These are phyloP conservation scores for Eupeodes latifasciatus DNA, from an alignment of 2,888 invertebrate species.

Conservation along the genomic window DNA sequence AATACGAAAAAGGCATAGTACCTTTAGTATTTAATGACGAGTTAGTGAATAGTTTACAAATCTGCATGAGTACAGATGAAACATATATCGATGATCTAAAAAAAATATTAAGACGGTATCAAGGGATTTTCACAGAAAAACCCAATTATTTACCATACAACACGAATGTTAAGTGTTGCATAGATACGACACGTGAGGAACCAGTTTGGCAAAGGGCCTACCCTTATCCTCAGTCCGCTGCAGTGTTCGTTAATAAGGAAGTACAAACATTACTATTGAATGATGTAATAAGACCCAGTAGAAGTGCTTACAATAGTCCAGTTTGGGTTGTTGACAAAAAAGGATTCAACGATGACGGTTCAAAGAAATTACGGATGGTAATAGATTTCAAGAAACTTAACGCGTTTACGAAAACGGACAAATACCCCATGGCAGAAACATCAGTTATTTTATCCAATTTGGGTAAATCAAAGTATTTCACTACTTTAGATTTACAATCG, in stretches of 20 bases:
- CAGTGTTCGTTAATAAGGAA: neutral
- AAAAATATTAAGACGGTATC: neutral
- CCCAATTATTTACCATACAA: neutral
- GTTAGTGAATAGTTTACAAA: neutral
- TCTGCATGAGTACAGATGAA: constrained; percentile 21
- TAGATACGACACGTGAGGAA: neutral
- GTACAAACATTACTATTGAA: neutral
- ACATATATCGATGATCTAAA: neutral
- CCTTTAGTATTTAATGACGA: constrained; percentile 8
- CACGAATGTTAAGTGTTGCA: neutral
- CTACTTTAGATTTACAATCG: neutral
- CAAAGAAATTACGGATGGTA: neutral
- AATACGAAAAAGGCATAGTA: constrained; percentile 11
- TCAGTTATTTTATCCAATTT: neutral
- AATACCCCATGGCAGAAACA: neutral
- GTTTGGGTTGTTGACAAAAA: neutral
- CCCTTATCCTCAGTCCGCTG: neutral
- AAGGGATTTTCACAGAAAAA: constrained; percentile 10
- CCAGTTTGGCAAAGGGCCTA: neutral
- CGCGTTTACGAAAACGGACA: neutral
- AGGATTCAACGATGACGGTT: neutral
- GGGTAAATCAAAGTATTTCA: neutral
- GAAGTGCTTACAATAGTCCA: neutral
- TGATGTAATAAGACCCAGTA: neutral
- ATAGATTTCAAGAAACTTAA: neutral